Conservation (phyloP, 2,113 vertebrate genomes). For the Dryoscopus gambensis region DNA sequence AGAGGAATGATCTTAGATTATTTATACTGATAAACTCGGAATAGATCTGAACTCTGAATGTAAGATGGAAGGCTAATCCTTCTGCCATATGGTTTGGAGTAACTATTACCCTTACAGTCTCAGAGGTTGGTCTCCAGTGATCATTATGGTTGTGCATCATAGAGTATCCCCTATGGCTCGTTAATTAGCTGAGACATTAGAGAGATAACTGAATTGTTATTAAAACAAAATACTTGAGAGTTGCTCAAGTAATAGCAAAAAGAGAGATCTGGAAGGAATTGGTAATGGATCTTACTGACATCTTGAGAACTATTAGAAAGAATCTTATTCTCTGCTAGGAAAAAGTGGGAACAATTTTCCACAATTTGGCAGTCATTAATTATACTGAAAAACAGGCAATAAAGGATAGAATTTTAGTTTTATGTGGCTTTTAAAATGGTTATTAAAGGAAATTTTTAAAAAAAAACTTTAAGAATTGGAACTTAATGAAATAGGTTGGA, state of each 20-base stretch:
- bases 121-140: neutral
- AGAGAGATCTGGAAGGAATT: neutral
- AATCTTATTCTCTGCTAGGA: neutral
- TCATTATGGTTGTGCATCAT: neutral
- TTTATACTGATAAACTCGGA: neutral
- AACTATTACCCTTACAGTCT: neutral
- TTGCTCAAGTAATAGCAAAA: neutral
- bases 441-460: neutral
- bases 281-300: neutral
- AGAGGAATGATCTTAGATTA: neutral
- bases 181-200: slow-evolving; percentile 3
- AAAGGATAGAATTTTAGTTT: neutral
- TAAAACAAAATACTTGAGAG: neutral
- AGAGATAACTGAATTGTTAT: neutral
- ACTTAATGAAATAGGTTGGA: neutral
- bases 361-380: neutral
- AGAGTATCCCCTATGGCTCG: neutral
- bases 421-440: neutral
- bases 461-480: neutral
- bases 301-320: neutral
- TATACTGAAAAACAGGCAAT: neutral
- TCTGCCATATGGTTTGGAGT: neutral
- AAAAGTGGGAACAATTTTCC: neutral
- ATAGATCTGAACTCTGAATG: neutral
- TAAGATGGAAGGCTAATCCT: neutral